Base-by-base conservation (phyloP, 2,888 invertebrate genomes). In the Tipula helvola region DNA sequence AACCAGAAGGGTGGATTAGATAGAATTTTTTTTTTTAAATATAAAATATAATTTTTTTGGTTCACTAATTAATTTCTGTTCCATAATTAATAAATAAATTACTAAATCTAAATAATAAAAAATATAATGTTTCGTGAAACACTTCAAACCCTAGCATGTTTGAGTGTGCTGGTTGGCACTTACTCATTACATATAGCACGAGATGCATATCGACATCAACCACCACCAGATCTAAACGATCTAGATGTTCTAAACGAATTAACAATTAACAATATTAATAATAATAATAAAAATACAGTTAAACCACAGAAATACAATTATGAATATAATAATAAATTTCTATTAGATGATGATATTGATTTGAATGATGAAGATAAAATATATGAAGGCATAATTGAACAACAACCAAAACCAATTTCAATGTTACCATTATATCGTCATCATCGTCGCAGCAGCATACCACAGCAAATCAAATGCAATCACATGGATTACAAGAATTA, bases 51-150 rank as follows among this genome's bases (percentile, higher is more conserved):
- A 71, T 71, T 71, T 71, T 28, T 18, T 71, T 28, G 28, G n/a
- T n/a, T 52, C n/a, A 2, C n/a, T 16, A 39, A 85, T 39, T 28
- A 83, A 36, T 16, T 39, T 85, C 39, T 85, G 36, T 87, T 83
- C 84, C 84, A 10, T 71, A 71, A 71, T 28, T 16, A 71, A 10
- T 71, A n/a, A 52, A n/a, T 52, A 52, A 52, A n/a, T 44, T 44
- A 52, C 16, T 52, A 52, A 52, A 44, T 8, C 86, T 47, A 16
- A 36, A 39, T 71, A 41, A 86, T 83, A 44, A 28, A 10, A 16
- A 36, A 39, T 36, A 87, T 87, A 87, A 88, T 88, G 88, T 87
- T 88, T 86, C 88, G 88, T 85, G 88, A 88, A 88, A 87, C 86
- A 44, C 18, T 88, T n/a, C 87, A 88, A 85, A 87, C 87, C 12